Evolutionary conservation across 2,888 invertebrate genomes (phyloP).

Genomic region (Phaonia tiefii): DNA sequence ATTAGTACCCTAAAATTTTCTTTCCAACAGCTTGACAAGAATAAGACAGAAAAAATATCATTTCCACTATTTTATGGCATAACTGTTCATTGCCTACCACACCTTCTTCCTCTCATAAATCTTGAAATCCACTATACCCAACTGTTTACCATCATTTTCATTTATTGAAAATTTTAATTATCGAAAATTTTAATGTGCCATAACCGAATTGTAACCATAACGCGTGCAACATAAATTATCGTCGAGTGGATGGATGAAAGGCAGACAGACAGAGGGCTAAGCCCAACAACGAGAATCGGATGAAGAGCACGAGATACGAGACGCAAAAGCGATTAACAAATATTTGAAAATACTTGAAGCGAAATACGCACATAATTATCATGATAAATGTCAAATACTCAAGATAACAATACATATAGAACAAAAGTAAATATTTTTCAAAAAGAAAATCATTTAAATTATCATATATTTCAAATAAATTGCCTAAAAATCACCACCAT

Average conservation of each 20-base stretch:
- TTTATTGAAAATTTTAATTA: constrained; percentile 58
- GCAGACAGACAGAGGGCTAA: constrained; percentile 31
- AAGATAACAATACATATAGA: constrained; percentile 3
- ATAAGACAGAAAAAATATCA: too few species aligned
- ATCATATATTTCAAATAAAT: neutral
- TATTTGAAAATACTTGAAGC: constrained; percentile 64
- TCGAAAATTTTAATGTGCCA: constrained; percentile 65
- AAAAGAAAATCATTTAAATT: constrained; percentile 14
- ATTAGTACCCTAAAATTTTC: too few species aligned
- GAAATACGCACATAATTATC: constrained; percentile 53
- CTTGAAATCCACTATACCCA: neutral
- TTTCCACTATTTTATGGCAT: too few species aligned
- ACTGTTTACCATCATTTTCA: constrained; percentile 6
- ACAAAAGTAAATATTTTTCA: constrained; percentile 25
- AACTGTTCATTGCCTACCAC: too few species aligned
- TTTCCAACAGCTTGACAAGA: too few species aligned
- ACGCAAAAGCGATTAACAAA: constrained; percentile 56
- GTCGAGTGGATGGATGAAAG: constrained; percentile 48
- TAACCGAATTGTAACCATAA: constrained; percentile 63
- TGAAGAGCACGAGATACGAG: neutral
- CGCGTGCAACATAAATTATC: constrained; percentile 63
- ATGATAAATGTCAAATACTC: constrained; percentile 52
- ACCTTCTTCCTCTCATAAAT: constrained; percentile 30
- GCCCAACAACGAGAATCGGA: neutral
- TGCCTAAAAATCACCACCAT: constrained; percentile 17